Evolutionary conservation across 2,888 invertebrate species (phyloP).

Genomic region (Gastracanthus pulcherrimus): DNA sequence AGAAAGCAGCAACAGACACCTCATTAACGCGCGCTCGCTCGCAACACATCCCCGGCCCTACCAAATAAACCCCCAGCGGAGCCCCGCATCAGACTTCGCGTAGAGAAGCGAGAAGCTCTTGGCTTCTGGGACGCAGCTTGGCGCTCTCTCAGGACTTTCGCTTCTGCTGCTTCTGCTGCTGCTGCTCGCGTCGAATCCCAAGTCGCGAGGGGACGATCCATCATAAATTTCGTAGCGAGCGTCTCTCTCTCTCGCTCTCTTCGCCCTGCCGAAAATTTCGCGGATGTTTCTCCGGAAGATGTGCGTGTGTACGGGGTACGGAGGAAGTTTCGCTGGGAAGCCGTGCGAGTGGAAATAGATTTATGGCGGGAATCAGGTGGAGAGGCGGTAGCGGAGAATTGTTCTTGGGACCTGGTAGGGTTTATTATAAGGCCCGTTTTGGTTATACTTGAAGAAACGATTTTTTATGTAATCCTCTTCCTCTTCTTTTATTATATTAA

Average conservation of each 20-base stretch:
- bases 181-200: neutral
- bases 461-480: too few species aligned
- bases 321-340: too few species aligned
- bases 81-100: neutral
- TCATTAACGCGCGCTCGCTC: slow-evolving; percentile 32
- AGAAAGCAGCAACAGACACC: slow-evolving; percentile 21
- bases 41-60: neutral
- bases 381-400: too few species aligned
- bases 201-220: slow-evolving; percentile 66
- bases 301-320: neutral
- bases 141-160: slow-evolving; percentile 8
- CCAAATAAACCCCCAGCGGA: slow-evolving; percentile 38
- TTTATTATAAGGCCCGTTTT: too few species aligned
- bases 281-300: slow-evolving; percentile 63
- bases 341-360: too few species aligned
- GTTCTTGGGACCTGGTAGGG: too few species aligned
- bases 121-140: slow-evolving; percentile 3
- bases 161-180: neutral
- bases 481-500: too few species aligned
- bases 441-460: too few species aligned
- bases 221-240: slow-evolving; percentile 70
- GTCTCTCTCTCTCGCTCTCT: too few species aligned
- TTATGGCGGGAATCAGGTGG: too few species aligned
- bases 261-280: slow-evolving; percentile 70
- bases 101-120: too few species aligned